Evolutionary conservation across 2,888 invertebrate species (phyloP).

Genomic region (Drosophila fungiperda): DNA sequence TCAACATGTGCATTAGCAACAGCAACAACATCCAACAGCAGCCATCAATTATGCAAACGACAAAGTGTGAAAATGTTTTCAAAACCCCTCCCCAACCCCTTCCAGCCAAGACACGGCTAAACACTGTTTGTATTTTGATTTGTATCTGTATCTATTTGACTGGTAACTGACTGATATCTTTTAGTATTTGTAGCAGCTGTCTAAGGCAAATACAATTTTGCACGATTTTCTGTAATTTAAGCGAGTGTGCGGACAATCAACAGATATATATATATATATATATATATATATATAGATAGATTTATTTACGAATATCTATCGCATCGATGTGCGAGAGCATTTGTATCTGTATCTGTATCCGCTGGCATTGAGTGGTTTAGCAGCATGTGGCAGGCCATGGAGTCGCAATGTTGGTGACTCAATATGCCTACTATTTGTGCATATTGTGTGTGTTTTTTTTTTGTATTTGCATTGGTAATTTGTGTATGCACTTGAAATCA

Average conservation of each 20-base stretch:
- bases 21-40: constrained; percentile 17
- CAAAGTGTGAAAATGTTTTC: constrained; percentile 73
- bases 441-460: constrained; percentile 47
- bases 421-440: constrained; percentile 68
- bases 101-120: constrained; percentile 64
- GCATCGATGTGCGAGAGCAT: constrained; percentile 15
- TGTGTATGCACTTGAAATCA: constrained; percentile 79
- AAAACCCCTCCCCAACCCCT: constrained; percentile 52
- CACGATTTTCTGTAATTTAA: constrained; percentile 73
- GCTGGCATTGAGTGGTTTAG: constrained; percentile 64
- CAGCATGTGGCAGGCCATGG: constrained; percentile 53
- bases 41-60: constrained; percentile 75
- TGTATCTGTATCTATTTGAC: constrained; percentile 40
- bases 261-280: constrained; percentile 2
- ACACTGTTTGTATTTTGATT: constrained; percentile 57
- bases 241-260: constrained; percentile 18
- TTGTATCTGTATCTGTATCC: constrained; percentile 59
- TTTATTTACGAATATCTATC: constrained; percentile 14
- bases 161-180: constrained; percentile 51
- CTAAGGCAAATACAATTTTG: constrained; percentile 74
- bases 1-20: constrained; percentile 33
- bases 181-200: constrained; percentile 57
- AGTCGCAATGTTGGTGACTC: constrained; percentile 60
- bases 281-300: constrained; percentile 12
- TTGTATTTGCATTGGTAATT: constrained; percentile 79